Base-by-base conservation (phyloP, 2,797 vertebrate species). In the Sebastes nivosus region DNA sequence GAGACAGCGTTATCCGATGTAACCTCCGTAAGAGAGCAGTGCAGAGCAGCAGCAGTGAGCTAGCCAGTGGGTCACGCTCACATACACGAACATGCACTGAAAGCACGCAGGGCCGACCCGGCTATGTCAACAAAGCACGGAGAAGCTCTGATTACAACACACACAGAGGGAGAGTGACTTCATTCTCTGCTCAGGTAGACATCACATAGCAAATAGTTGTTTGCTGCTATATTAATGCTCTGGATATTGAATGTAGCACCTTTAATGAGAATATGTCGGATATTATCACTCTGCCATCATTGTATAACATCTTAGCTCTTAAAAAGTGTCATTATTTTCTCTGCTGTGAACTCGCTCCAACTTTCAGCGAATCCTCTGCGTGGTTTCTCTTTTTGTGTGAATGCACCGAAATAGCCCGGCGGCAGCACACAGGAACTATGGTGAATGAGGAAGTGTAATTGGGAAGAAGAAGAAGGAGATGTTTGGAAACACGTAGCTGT, bases 391-490 rank as follows among this genome's bases (percentile, higher is more conserved):
- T 75, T 85, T 63, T 79, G 64, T 81, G 10, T 67, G 73, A 76
- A 75, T 42, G 74, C 74, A 79, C 70, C 18, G 6, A 80, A 88
- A 84, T 84, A 79, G 65, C 60, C 66, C 10, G 5, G 30, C 10
- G 8, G 80, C 55, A 60, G 84, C 77, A 77, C 84, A 80, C 75
- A 80, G 86, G 83, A 90, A 87, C 83, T 82, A 50, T 2, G 58
- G 13, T 34, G 54, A 85, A 91, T 76, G 80, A 93, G 87, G 91
- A 95, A 94, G 88, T 89, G 77, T 80, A 92, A 93, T 72, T 72
- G 77, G 87, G 84, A 83, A 80, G 81, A 73, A 64, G 52, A 54
- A 82, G 77, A 67, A 67, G 72, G 67, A 84, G 70, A 77, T n/a
- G 60, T 82, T 88, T 88, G 84, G 78, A 91, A 82, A 89, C 78